phyloP scores from a whole-genome alignment of 1,140 invertebrate genomes.

The Samia ricini region DNA sequence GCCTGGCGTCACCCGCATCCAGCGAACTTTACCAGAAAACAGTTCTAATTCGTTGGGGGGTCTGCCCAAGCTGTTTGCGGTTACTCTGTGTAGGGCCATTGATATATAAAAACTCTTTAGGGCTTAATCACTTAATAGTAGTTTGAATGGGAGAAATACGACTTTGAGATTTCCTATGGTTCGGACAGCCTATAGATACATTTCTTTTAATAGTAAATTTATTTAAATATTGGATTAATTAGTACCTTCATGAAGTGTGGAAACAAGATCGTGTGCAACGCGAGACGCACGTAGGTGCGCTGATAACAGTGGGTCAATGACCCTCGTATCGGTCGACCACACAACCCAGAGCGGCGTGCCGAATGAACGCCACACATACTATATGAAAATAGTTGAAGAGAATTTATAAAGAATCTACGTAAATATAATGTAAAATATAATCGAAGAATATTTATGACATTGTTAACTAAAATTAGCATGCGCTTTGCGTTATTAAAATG shows the following conservation, averaged over 20 bases:
- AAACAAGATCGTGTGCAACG: slow-evolving; percentile 24
- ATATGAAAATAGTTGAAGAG: neutral
- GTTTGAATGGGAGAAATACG: too few relatives aligned
- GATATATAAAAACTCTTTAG: too few relatives aligned
- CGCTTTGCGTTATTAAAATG: too few relatives aligned
- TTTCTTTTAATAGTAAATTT: neutral
- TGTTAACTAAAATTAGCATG: too few relatives aligned
- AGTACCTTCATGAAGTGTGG: slow-evolving; percentile 11
- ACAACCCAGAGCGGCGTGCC: slow-evolving; percentile 20
- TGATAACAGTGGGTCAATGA: slow-evolving; percentile 61
- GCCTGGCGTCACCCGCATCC: too few relatives aligned
- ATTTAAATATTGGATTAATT: neutral
- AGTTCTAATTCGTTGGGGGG: too few relatives aligned
- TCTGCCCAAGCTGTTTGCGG: too few relatives aligned
- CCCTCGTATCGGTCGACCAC: slow-evolving; percentile 61
- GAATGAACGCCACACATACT: slow-evolving; percentile 7
- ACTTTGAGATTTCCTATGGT: too few relatives aligned
- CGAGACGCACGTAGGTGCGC: slow-evolving; percentile 36
- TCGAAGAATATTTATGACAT: neutral
- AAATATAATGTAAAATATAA: neutral
- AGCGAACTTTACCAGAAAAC: too few relatives aligned
- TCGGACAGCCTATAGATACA: too few relatives aligned
- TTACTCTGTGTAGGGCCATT: too few relatives aligned
- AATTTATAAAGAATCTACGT: neutral
- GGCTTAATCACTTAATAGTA: too few relatives aligned